A percentile compares a stretch with the other conserved stretches of the same genome.
Evolutionary conservation across 2,797 vertebrate species (phyloP).

Genomic region (Fratercula arctica): DNA sequence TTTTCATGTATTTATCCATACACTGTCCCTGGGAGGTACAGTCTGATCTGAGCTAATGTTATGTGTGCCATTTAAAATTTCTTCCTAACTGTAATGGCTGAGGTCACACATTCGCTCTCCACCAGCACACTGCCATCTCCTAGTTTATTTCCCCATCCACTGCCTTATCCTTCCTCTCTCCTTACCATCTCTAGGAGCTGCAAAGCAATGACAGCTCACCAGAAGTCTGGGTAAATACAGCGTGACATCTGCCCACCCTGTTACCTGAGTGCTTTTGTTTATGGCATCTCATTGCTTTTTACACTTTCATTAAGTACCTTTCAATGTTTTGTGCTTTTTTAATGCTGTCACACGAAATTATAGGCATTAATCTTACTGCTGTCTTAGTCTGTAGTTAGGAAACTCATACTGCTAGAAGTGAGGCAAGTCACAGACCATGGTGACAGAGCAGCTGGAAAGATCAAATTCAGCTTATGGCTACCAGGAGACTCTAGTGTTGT

Average conservation of each 20-base stretch:
- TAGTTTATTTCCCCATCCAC: not conserved
- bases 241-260: not conserved
- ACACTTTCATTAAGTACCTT: not conserved
- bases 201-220: not conserved
- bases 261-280: not conserved
- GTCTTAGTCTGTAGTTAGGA: not conserved
- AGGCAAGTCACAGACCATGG: not conserved
- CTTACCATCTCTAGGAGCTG: not conserved
- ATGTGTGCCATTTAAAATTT: not conserved
- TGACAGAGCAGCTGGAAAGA: not conserved
- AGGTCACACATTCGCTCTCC: not conserved
- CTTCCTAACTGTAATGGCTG: not conserved
- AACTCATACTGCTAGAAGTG: not conserved
- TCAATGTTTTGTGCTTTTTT: not conserved
- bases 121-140: not conserved
- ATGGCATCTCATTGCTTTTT: not conserved
- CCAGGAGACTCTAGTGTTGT: not conserved
- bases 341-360: not conserved
- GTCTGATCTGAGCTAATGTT: not conserved
- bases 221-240: not conserved
- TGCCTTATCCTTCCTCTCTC: not conserved
- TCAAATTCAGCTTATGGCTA: not conserved
- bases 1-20: not conserved
- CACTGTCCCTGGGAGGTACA: not conserved
- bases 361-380: not conserved